Evolutionary conservation across 2,113 vertebrate species (phyloP).

Genomic region (Pteropus alecto): DNA sequence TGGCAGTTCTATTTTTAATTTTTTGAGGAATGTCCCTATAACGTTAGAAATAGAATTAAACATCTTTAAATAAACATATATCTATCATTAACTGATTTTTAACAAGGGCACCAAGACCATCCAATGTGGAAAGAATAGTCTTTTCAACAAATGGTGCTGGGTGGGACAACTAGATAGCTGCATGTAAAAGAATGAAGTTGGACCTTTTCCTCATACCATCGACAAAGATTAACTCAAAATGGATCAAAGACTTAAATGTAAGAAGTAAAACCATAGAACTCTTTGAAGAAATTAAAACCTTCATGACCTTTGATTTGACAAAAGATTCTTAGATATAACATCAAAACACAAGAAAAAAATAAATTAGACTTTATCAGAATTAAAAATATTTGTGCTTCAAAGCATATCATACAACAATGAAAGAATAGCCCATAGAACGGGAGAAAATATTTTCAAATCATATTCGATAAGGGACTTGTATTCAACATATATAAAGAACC

Average conservation of each 20-base stretch:
- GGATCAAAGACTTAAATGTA: not conserved
- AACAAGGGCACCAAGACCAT: not conserved
- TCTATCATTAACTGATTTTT: not conserved
- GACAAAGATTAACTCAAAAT: not conserved
- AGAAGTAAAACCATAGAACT: not conserved
- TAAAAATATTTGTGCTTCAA: not conserved
- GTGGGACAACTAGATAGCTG: not conserved
- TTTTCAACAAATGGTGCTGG: not conserved
- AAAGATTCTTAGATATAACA: not conserved
- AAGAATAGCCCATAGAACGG: not conserved
- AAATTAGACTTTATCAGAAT: not conserved
- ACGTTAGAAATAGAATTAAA: not conserved
- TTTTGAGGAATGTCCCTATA: not conserved
- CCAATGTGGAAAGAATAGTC: not conserved
- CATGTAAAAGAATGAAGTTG: not conserved
- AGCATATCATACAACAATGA: not conserved
- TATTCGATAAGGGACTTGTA: not conserved
- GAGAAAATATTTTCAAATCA: conserved; percentile 15
- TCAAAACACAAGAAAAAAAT: not conserved
- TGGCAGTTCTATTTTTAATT: not conserved
- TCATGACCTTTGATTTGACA: not conserved
- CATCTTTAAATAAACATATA: not conserved
- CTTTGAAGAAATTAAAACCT: not conserved
- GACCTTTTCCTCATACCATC: not conserved
- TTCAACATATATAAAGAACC: not conserved